A percentile compares a stretch with the other conserved stretches of the same genome.
These are phyloP conservation scores for Trichomycterus rosablanca DNA, from an alignment of 2,113 vertebrate genomes.

Conservation along the genomic window DNA sequence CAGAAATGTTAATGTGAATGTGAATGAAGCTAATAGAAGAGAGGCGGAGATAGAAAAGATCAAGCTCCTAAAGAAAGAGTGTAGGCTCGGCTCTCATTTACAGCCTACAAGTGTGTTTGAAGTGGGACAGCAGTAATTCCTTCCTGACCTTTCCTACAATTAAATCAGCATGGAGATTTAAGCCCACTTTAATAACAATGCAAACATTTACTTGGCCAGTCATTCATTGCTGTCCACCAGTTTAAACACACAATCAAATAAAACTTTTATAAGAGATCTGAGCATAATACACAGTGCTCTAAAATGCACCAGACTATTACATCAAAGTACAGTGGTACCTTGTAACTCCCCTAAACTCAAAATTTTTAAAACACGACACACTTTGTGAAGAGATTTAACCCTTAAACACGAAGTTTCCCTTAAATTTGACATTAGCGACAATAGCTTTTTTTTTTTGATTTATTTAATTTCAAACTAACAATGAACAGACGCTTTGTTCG, in stretches of 20 bases:
- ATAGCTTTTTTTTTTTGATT: no score
- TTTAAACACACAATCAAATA: conserved; percentile 5
- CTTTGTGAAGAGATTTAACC: no score
- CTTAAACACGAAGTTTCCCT: no score
- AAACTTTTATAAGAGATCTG: neutral
- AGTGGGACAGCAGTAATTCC: conserved; percentile 30
- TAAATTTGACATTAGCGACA: no score
- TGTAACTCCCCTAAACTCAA: no score
- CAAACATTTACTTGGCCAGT: conserved; percentile 30
- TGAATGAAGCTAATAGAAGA: no score
- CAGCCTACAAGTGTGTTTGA: conserved; percentile 32
- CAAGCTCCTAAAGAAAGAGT: conserved; percentile 24
- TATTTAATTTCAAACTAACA: no score
- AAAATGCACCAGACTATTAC: no score
- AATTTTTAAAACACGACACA: no score
- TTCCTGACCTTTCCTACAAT: conserved; percentile 5
- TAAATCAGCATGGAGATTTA: conserved; percentile 16
- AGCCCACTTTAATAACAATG: conserved; percentile 19
- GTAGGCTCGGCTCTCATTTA: conserved; percentile 28
- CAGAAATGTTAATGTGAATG: no score
- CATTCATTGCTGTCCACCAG: conserved; percentile 12
- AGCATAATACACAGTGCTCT: neutral
- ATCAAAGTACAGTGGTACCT: no score
- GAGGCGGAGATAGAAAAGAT: neutral
- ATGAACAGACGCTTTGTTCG: no score